phyloP scores from a whole-genome alignment of 2,797 vertebrate species.

The Cephalopachus bancanus region DNA sequence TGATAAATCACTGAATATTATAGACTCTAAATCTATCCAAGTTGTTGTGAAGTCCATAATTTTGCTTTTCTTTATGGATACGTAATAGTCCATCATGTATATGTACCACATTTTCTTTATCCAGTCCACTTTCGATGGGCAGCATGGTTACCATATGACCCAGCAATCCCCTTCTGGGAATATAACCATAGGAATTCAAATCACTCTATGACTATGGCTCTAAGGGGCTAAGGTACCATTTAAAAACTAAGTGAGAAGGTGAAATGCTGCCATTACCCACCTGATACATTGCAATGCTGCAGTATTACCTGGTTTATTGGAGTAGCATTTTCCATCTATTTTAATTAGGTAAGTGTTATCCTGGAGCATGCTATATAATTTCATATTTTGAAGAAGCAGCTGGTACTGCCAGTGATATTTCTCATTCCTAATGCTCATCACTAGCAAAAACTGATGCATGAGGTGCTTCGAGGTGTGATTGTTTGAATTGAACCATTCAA shows the following conservation, averaged over 20 bases:
- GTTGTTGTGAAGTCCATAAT: no score
- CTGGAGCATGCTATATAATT: not conserved
- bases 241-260: conserved; percentile 71
- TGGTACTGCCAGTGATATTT: not conserved
- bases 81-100: no score
- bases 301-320: conserved; percentile 71
- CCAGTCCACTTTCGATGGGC: no score
- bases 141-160: no score
- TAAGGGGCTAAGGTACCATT: conserved; percentile 72
- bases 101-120: no score
- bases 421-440: conserved; percentile 54
- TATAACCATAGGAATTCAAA: no score
- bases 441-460: conserved; percentile 34
- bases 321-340: conserved; percentile 56
- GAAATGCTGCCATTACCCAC: conserved; percentile 58
- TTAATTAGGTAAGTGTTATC: conserved; percentile 57
- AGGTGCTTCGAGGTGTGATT: not conserved
- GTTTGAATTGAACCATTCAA: conserved; percentile 42
- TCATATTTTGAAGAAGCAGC: conserved; percentile 53
- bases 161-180: no score
- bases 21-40: no score
- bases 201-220: not conserved
- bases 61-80: no score
- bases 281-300: conserved; percentile 47
- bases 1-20: no score